Base-by-base conservation (phyloP, 2,113 vertebrate genomes). In the Lutjanus erythropterus region DNA sequence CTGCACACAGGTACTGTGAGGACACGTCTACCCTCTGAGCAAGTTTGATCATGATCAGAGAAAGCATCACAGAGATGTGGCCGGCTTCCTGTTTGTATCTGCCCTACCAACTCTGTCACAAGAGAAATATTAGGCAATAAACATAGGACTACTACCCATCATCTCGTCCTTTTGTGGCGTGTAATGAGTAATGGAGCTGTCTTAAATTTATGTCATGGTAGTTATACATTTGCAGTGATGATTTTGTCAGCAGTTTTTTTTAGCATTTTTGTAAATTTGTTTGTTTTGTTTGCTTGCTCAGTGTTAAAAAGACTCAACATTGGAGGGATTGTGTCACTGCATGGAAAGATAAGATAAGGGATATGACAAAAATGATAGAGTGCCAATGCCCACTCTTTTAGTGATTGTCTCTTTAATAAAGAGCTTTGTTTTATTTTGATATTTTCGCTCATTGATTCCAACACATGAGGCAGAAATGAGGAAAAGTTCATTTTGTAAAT, bases 11-110 rank as follows among this genome's bases (percentile, higher is more conserved):
- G 52, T 59, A 31, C 23, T 19, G 15, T 2, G 21, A 78, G 61
- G 50, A 78, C 73, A 42, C 2, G 25, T 70, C 41, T 52, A 11
- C 53, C 50, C 41, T 31, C n/a, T 25, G 42, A 76, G 55, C 21
- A 25, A 61, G 9, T 23, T 18, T 49, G 53, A 29, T 74, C 53
- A 42, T n/a, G 27, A 53, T 35, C 37, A 27, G 31, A 58, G 15
- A 58, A 50, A 49, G 55, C 33, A 3, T 42, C 7, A 50, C 42
- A 52, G 21, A 10, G 27, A 73, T 10, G 50, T 11, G 39, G 33
- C 47, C 35, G 37, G 35, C 53, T 29, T 71, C 46, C 56, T 53
- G 55, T 7, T 41, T 31, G 41, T 37, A 56, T 69, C 47, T 7
- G 7, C 46, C 27, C 52, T 50, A 53, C 19, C 9, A 27, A 27